A percentile compares a stretch with the other conserved stretches of the same genome.
Evolutionary conservation across 1,140 invertebrate genomes (phyloP).

Genomic region (Pseudomyrmex pallidus): DNA sequence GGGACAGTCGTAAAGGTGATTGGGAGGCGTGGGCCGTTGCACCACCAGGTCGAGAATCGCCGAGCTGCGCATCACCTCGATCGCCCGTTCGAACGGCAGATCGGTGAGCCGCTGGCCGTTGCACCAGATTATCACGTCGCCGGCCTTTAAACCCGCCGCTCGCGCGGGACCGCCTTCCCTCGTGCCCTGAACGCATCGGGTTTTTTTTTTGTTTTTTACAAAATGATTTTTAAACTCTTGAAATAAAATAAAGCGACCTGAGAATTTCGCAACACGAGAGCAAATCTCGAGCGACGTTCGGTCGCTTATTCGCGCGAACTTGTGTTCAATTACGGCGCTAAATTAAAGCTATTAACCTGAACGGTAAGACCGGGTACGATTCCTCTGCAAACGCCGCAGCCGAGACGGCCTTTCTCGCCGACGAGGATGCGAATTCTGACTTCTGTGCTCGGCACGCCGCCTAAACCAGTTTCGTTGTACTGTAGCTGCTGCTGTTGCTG

Average conservation of each 20-base stretch:
- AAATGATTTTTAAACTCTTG: background rate
- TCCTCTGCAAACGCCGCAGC: conserved; percentile 83
- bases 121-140: conserved; percentile 96
- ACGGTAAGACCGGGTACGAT: conserved; percentile 83
- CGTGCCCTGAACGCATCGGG: conserved; percentile 89
- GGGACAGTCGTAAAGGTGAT: conserved; percentile 82
- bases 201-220: background rate
- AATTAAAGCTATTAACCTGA: conserved; percentile 73
- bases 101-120: conserved; percentile 88
- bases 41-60: conserved; percentile 81
- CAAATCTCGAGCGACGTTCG: background rate
- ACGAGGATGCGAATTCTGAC: conserved; percentile 82
- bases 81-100: conserved; percentile 82
- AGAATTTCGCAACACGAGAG: background rate
- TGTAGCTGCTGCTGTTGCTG: conserved; percentile 81
- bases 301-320: background rate
- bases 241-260: background rate
- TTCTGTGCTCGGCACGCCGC: conserved; percentile 78
- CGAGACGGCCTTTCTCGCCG: conserved; percentile 82
- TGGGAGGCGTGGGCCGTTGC: conserved; percentile 78
- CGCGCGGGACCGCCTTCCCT: conserved; percentile 94
- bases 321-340: background rate
- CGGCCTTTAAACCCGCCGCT: conserved; percentile 94
- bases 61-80: conserved; percentile 82
- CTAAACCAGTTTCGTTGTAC: conserved; percentile 77